Evolutionary conservation across 2,888 invertebrate species (phyloP), one percentile per base, ranked within the genome.

Genomic region (Tenthredo livida): DNA sequence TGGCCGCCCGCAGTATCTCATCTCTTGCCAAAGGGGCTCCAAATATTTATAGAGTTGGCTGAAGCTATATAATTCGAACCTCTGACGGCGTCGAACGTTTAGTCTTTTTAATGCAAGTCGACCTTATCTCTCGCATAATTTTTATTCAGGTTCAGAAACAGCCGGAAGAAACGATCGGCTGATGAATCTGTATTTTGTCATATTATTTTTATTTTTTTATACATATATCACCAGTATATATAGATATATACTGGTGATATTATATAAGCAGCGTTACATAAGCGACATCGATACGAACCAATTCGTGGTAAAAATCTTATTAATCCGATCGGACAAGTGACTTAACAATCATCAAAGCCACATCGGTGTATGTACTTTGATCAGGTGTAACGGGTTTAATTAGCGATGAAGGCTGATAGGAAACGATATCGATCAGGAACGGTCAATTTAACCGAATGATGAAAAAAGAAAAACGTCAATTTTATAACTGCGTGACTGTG

Each of bases 11-110:
- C 29, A 33, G 47, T 83, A 83, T 83, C 67, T 83, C 83, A 83
- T 83, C 83, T 83, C 70, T 47, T 37, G 29, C 43, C 47, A 65
- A 47, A 67, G 47, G 65, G 70, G 65, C 21, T 83, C 67, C 67
- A 65, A 83, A 83, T 83, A 83, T 83, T 83, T 83, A 83, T 83
- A 83, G 83, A 83, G 83, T 83, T 40, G 33, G 43, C 25, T 50
- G n/a, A 67, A 29, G 70, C 67, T 83, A 70, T 83, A 83, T 83
- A 83, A 83, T 83, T 83, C 37, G 25, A n/a, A 17, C 9, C 83
- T 67, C 37, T 17, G 67, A 5, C 67, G 67, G 12, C 70, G 29
- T 67, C 47, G 29, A 54, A 43, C 67, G 67, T 83, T 83, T 70
- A 15, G 15, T 83, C 7, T 67, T 17, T 37, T 17, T 37, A 10